Evolutionary conservation across 2,888 invertebrate species (phyloP), one percentile per base, ranked within the genome.

Genomic region (Ferdinandea cuprea): DNA sequence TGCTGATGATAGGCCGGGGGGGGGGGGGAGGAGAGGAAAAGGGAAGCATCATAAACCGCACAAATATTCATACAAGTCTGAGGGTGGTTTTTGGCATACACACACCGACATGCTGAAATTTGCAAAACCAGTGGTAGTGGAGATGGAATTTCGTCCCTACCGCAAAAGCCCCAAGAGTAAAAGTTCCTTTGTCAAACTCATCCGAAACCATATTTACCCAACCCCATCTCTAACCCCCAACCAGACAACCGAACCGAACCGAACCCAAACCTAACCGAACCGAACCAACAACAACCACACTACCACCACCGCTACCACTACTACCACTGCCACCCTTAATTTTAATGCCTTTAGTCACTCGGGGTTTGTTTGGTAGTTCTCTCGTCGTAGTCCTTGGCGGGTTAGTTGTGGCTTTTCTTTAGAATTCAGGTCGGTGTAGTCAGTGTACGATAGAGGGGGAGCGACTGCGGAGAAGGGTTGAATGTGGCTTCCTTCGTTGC

Each of bases 131-230:
- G 46, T 54, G 25, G 48, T 48, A 56, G 3, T 37, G 76, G 59
- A 46, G 72, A 61, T 78, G 44, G 66, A 83, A 83, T 83, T 83
- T 83, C 77, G 83, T 83, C 68, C 72, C 19, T 25, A n/a, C 77
- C 83, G 44, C 83, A 73, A 56, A 61, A 83, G 52, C 83, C 78
- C 77, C 78, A 83, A 83, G 83, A 83, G 83, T 83, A 83, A 83
- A 83, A 83, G 78, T 83, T 83, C 83, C 83, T 83, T 83, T 83
- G 83, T 83, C 83, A 83, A 83, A 83, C 83, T 83, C 83, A 77
- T 73, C 83, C 73, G 68, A 83, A 83, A 83, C 83, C 83, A 78
- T 83, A 83, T 83, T 73, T 78, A 72, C 83, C 72, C 83, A 83
- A 68, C 42, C 54, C 66, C 68, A 68, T 7, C 35, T 76, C 40